phyloP scores from a whole-genome alignment of 2,888 invertebrate genomes.

The Maniola hyperantus region DNA sequence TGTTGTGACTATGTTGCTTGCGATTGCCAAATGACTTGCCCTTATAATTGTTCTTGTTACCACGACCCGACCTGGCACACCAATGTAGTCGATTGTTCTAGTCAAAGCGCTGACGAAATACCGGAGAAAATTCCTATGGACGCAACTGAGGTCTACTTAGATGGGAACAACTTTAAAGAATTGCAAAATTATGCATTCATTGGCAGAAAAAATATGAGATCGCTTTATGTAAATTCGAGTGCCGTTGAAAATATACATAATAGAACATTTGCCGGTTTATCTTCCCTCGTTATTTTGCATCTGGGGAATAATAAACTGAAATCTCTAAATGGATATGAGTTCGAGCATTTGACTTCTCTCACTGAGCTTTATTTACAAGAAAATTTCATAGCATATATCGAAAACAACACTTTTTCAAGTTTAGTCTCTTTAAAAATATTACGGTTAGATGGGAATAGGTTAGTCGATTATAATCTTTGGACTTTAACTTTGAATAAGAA shows the following conservation, averaged over 20 bases:
- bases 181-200: constrained; percentile 95
- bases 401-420: constrained; percentile 89
- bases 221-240: constrained; percentile 93
- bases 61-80: constrained; percentile 97
- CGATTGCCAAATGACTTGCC: constrained; percentile 98
- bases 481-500: constrained; percentile 85
- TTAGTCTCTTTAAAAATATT: constrained; percentile 89
- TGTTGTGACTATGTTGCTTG: constrained; percentile 98
- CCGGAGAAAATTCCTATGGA: constrained; percentile 96
- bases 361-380: constrained; percentile 93
- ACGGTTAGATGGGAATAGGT: constrained; percentile 91
- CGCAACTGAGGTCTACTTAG: constrained; percentile 95
- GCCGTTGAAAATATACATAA: constrained; percentile 93
- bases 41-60: constrained; percentile 95
- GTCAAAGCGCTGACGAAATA: constrained; percentile 88
- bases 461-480: constrained; percentile 91
- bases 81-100: constrained; percentile 95
- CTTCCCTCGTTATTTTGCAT: constrained; percentile 90
- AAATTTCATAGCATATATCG: constrained; percentile 89
- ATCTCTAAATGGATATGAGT: constrained; percentile 91
- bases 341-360: constrained; percentile 90
- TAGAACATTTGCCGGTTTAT: constrained; percentile 93
- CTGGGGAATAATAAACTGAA: constrained; percentile 92
- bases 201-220: constrained; percentile 94
- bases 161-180: constrained; percentile 93